Percentiles rank a stretch among this genome's conserved stretches.
Conservation (phyloP, 2,797 vertebrate species). For the Tympanoctomys barrerae region DNA sequence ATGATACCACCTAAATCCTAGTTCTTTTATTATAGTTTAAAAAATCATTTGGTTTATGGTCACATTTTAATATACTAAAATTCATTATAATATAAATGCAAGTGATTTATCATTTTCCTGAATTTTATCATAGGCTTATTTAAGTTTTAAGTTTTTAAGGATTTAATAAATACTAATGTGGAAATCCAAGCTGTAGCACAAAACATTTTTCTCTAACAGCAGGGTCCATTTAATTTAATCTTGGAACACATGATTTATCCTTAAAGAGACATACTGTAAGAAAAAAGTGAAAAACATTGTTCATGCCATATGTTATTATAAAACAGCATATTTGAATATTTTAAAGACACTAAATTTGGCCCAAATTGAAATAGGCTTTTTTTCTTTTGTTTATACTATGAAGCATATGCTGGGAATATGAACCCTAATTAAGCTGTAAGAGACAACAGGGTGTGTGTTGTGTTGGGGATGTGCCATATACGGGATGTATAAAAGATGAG, state of each 20-base stretch:
- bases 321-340: slow-evolving; percentile 75
- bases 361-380: slow-evolving; percentile 81
- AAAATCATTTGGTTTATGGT: slow-evolving; percentile 72
- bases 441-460: slow-evolving; percentile 55
- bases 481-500: slow-evolving; percentile 57
- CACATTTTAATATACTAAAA: slow-evolving; percentile 62
- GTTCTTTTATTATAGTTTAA: slow-evolving; percentile 23
- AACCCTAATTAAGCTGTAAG: slow-evolving; percentile 76
- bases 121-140: slow-evolving; percentile 76
- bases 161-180: slow-evolving; percentile 77
- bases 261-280: slow-evolving; percentile 75
- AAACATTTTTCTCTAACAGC: slow-evolving; percentile 77
- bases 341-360: slow-evolving; percentile 77
- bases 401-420: slow-evolving; percentile 79
- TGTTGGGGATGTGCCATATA: slow-evolving; percentile 60
- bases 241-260: slow-evolving; percentile 79
- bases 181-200: slow-evolving; percentile 65
- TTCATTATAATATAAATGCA: slow-evolving; percentile 57
- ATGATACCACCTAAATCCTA: neutral
- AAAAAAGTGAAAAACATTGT: slow-evolving; percentile 69
- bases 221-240: slow-evolving; percentile 81
- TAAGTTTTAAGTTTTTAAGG: slow-evolving; percentile 80
- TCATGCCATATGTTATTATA: slow-evolving; percentile 73
- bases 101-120: slow-evolving; percentile 53
- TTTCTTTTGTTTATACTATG: slow-evolving; percentile 70